Percentiles rank a stretch among this genome's conserved stretches.
These are phyloP conservation scores for Homalodisca vitripennis DNA, from an alignment of 1,140 invertebrate species.

Conservation along the genomic window DNA sequence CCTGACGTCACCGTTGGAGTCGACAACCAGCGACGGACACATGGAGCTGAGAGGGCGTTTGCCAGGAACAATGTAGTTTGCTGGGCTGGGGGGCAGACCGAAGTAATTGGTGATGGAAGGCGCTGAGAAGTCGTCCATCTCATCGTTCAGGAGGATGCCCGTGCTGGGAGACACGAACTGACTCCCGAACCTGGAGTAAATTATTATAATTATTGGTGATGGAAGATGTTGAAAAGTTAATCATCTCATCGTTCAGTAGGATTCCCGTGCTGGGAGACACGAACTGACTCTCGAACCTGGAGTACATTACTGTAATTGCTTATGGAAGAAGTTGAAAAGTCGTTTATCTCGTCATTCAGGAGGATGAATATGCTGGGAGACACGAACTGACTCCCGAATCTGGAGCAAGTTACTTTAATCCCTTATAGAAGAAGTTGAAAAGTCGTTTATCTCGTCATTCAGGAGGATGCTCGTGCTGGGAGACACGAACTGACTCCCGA, in stretches of 20 bases:
- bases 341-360: constrained; percentile 94
- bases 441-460: too few species aligned
- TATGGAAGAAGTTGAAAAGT: constrained; percentile 82
- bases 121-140: constrained; percentile 95
- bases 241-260: constrained; percentile 93
- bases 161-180: constrained; percentile 67
- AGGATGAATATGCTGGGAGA: constrained; percentile 82
- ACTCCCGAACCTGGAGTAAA: constrained; percentile 69
- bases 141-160: constrained; percentile 89
- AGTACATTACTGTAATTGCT: constrained; percentile 66
- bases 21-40: constrained; percentile 77
- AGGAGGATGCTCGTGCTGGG: too few species aligned
- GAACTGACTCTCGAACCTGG: constrained; percentile 72
- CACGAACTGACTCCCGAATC: constrained; percentile 70
- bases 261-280: constrained; percentile 78
- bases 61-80: constrained; percentile 75
- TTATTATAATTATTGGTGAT: constrained; percentile 74
- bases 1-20: constrained; percentile 60
- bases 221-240: constrained; percentile 87
- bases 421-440: too few species aligned
- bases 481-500: too few species aligned
- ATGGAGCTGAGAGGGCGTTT: constrained; percentile 91
- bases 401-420: constrained; percentile 51
- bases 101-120: constrained; percentile 76
- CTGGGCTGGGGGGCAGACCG: constrained; percentile 73